Evolutionary conservation across 2,888 invertebrate species (phyloP).

Genomic region (Leistus spinibarbis): DNA sequence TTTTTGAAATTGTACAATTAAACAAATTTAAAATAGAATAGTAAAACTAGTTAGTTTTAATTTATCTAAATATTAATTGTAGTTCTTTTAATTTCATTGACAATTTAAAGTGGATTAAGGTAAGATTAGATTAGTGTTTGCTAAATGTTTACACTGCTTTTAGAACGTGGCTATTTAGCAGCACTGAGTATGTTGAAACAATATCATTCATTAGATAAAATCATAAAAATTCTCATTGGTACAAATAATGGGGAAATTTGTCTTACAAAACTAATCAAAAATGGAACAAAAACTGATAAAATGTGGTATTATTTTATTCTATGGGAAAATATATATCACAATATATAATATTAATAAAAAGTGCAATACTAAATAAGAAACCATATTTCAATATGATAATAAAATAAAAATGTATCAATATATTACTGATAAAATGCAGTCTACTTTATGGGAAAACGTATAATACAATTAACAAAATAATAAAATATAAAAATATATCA

Average conservation of each 20-base stretch:
- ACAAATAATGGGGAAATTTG: neutral
- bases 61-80: neutral
- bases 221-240: neutral
- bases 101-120: neutral
- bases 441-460: too few species aligned
- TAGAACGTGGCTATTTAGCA: neutral
- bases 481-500: too few species aligned
- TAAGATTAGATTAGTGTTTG: neutral
- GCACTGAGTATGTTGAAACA: neutral
- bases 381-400: too few species aligned
- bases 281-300: too few species aligned
- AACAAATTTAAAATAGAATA: neutral
- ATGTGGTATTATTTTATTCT: too few species aligned
- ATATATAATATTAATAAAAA: too few species aligned
- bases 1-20: neutral
- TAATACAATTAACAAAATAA: too few species aligned
- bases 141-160: neutral
- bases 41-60: neutral
- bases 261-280: too few species aligned
- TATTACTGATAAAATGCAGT: too few species aligned
- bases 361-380: too few species aligned
- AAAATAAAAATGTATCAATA: too few species aligned
- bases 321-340: too few species aligned
- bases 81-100: neutral
- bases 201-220: neutral